Conservation (phyloP, 2,113 vertebrate genomes). For the Paraplagusia blochii region DNA sequence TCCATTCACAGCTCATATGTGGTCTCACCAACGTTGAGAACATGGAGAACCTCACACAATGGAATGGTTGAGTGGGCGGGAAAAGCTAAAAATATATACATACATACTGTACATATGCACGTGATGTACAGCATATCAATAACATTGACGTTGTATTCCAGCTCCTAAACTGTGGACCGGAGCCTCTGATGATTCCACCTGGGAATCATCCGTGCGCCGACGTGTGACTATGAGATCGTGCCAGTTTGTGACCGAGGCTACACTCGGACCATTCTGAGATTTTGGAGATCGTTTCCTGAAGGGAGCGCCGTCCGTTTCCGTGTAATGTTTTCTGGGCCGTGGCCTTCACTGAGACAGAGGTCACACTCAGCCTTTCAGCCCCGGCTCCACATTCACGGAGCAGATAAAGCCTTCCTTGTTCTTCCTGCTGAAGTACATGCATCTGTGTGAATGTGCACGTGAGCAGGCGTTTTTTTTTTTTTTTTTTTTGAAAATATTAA, state of each 20-base stretch:
- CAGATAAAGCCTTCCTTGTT: slow-evolving; percentile 53
- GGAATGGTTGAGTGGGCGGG: not conserved
- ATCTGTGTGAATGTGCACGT: not conserved
- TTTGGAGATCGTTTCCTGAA: slow-evolving; percentile 47
- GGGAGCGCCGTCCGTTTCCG: slow-evolving; percentile 48
- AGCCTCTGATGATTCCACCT: too few relatives aligned
- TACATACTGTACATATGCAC: too few relatives aligned
- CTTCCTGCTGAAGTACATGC: slow-evolving; percentile 33
- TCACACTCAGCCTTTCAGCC: slow-evolving; percentile 60
- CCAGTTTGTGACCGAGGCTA: too few relatives aligned
- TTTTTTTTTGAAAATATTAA: too few relatives aligned
- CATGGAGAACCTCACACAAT: not conserved
- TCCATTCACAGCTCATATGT: slow-evolving; percentile 9
- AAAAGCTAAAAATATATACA: too few relatives aligned
- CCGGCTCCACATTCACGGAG: slow-evolving; percentile 51
- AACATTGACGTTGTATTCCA: too few relatives aligned
- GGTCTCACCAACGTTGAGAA: slow-evolving; percentile 5
- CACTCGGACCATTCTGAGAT: slow-evolving; percentile 7
- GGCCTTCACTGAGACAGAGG: slow-evolving; percentile 62
- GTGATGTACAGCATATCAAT: too few relatives aligned
- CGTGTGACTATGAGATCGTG: too few relatives aligned
- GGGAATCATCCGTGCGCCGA: too few relatives aligned
- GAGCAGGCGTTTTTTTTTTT: slow-evolving; percentile 17
- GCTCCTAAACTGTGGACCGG: too few relatives aligned
- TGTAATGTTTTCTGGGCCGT: slow-evolving; percentile 64